Evolutionary conservation across 2,888 invertebrate species (phyloP), one percentile per base, ranked within the genome.

Genomic region (Leptarthrus brevirostris): DNA sequence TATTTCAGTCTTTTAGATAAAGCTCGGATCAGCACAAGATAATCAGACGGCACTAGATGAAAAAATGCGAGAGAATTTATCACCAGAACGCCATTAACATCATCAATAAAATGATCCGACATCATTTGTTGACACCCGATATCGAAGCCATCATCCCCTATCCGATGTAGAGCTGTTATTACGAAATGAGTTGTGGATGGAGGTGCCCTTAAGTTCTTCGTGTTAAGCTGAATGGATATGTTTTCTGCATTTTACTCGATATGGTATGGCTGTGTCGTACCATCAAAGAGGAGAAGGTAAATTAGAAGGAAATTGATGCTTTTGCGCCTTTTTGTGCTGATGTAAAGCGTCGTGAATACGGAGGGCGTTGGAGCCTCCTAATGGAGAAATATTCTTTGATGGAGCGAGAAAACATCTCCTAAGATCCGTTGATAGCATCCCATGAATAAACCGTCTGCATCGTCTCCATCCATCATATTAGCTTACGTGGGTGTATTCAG

Each of bases 111-210:
- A 70, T 70, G 52, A 53, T 70, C 52, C 53, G 52, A 52, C 70
- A 70, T 70, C 53, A 70, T 70, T 70, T 70, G 70, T 70, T 70
- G 70, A 70, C 70, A 70, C 70, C 52, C 52, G 70, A 70, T 70
- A 70, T 70, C 66, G 53, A 16, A 47, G 66, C 47, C 66, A 66
- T 66, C 66, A 66, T 49, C 66, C 66, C 36, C 61, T 20, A 22
- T 40, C 47, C 66, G 30, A 26, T 12, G 26, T 4, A 18, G 30
- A 22, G 53, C 20, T 18, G 12, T 44, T 44, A 44, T 14, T 44
- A 16, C 24, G 20, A 36, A 36, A 4, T 40, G 36, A 12, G 2
- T 6, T 61, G 44, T 12, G n/a, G 12, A 1, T 16, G 22, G 22
- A 16, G 18, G n/a, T 20, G n/a, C 3, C 1, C 16, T 40, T 61